Evolutionary conservation across 30 jellyfish, hydroid and myxozoan species (phyloP), one percentile per base, ranked within the genome.

Genomic region (Rhopilema esculentum): DNA sequence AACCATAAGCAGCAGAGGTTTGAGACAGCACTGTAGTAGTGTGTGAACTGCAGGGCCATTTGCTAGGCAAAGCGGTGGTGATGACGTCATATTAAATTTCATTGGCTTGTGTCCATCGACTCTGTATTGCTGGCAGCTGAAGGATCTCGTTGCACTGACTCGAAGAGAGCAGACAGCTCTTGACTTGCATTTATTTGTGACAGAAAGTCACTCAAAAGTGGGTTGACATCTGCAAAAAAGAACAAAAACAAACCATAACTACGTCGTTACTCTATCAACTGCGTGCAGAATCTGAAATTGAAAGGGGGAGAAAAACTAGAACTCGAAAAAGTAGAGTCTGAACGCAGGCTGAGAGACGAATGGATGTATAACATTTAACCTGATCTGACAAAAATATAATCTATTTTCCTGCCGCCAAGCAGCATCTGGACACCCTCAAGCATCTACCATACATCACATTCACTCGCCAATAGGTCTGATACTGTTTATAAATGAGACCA

Each of bases 111-210:
- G 57, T 87, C 95, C 95, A 87, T 87, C 18, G 90, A 57, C 31
- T 87, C 95, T 19, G 49, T 49, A 27, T 63, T 75, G 49, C 75
- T 49, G 17, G 92, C 31, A 28, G 97, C 16, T 24, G 97, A 82
- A 0, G 98, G 95, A 66, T 93, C 98, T 26, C 92, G 67, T 57
- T 88, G 98, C 65, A 93, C 96, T 27, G 97, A 77, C 49, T 93
- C 98, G 80, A 79, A 89, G 89, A 93, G 66, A 69, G 72, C 62
- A 22, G 96, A 63, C 1, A 82, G 73, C 32, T 93, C 98, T 50
- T 95, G 76, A 64, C 83, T 93, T 24, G 97, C 69, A 18, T 93
- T 94, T 66, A 93, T 93, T 73, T 93, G 97, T 6, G 93, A 80
- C 26, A 93, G 52, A 72, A 93, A 93, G 67, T 93, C 98, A 72